Percentiles rank a stretch among this genome's conserved stretches.
Conservation (phyloP, 2,888 invertebrate genomes). For the Actias luna region DNA sequence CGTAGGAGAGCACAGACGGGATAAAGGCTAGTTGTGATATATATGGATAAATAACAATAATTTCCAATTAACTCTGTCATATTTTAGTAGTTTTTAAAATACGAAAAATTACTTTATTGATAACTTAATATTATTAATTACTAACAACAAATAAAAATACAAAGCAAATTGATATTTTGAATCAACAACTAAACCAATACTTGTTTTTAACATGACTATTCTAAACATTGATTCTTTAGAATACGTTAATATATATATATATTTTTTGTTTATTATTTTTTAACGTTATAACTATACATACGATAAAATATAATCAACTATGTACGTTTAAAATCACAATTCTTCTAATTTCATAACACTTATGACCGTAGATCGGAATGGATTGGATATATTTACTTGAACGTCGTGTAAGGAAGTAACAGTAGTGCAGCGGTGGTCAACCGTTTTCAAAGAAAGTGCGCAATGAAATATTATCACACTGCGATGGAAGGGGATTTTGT, state of each 20-base stretch:
- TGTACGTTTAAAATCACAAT: slow-evolving; percentile 77
- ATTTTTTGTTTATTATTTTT: slow-evolving; percentile 50
- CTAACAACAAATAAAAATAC: not conserved
- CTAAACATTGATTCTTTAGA: slow-evolving; percentile 73
- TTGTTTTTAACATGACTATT: slow-evolving; percentile 56
- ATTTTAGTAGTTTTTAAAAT: too few relatives aligned
- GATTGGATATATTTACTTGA: not conserved
- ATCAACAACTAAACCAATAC: slow-evolving; percentile 40
- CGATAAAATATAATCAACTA: slow-evolving; percentile 71
- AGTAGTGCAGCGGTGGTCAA: too few relatives aligned
- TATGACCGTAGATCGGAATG: slow-evolving; percentile 24
- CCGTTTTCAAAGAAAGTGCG: too few relatives aligned
- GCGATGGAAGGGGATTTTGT: too few relatives aligned
- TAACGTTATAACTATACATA: slow-evolving; percentile 56
- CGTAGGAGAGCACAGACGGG: too few relatives aligned
- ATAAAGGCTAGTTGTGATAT: too few relatives aligned
- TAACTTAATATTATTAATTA: not conserved
- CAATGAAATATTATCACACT: too few relatives aligned
- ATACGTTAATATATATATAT: slow-evolving; percentile 61
- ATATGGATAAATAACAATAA: too few relatives aligned
- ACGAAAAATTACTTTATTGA: not conserved
- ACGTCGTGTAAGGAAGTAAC: not conserved
- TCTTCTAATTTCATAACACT: slow-evolving; percentile 75
- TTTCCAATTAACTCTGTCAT: too few relatives aligned
- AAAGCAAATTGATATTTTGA: not conserved